Evolutionary conservation across 1,140 invertebrate species (phyloP), one percentile per base, ranked within the genome.

Genomic region (Zeugodacus cucurbitae): DNA sequence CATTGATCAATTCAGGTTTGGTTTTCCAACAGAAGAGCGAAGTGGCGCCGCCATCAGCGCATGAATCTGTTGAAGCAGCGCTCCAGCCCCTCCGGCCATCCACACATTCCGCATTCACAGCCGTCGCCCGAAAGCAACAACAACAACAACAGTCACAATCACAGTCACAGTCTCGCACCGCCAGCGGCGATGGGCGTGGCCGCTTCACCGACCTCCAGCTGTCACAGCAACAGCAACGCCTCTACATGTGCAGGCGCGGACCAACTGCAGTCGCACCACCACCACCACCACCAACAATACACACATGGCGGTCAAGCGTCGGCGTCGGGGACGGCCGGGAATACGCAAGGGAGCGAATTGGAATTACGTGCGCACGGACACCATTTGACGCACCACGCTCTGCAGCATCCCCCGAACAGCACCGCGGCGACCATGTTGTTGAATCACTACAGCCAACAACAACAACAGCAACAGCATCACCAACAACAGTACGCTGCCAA

Each of bases 21-120:
- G 98, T 98, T 98, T 97, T 98, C 97, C 94, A 98, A 98, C 96
- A 97, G 98, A 96, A 96, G 98, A 94, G 98, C 98, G 93, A 98
- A 98, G 95, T 98, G 97, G 98, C 96, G 98, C 94, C 96, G 98
- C 90, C 97, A 98, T 94, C 97, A 98, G 94, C 96, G 98, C 91
- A 98, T 98, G 97, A 98, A 97, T 94, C 95, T 98, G 90, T 95
- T 98, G 92, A 98, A 98, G 94, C 96, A 96, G 90, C 96, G 94
- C 93, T 93, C 93, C 94, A 93, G 93, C 91, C 92, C 91, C 64
- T 91, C 86, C 14, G 87, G 57, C 29, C 85, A 57, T 58, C 74
- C 17, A 26, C 89, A 92, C 93, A 91, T 90, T 91, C 89, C 74
- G 90, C 82, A 88, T 88, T 88, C 87, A 89, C 90, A 59, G 89